Base-by-base conservation (phyloP, 1,140 invertebrate genomes). In the Drosophila prosaltans region DNA sequence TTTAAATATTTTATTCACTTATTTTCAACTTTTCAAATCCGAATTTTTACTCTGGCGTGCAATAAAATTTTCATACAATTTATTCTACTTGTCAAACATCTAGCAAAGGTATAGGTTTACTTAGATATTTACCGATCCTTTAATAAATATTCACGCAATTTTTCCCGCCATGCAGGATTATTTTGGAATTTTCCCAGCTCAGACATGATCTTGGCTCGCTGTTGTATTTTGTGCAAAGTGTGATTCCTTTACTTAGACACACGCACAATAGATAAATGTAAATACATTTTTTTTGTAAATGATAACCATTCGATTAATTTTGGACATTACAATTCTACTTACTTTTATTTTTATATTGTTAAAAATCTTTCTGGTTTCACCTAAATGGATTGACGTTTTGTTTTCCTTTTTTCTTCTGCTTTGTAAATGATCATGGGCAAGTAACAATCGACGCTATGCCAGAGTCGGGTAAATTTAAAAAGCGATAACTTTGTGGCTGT, bases 161-260 rank as follows among this genome's bases (percentile, higher is more conserved):
- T 86, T 21, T 81, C 63, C 62, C 83, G 79, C 91, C 91, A 92
- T 64, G 72, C 84, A 40, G 77, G 73, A 64, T 55, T 80, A 71
- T 81, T 76, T 83, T 92, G 79, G 76, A 91, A 91, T 80, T 91
- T 91, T 65, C 78, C 81, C 51, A 90, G 63, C 28, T 72, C 90
- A 65, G 80, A 86, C 91, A 92, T 91, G 60, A 26, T 26, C 26
- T 9, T 51, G 9, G 9, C 16, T 51, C 7, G 21, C 16, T 48
- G 45, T 24, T 24, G 16, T 48, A 24, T 21, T 48, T 48, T 48
- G 7, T 7, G 45, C 2, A 36, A 6, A 7, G 32, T n/a, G 11
- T 11, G 41, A 43, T 5, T 51, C 45, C 45, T 51, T 26, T 51
- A 51, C 9, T 24, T 51, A 51, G 9, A 51, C 9, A 9, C 45